Conservation (phyloP, 2,888 invertebrate species). For the Scelioninae gen. 1 region DNA sequence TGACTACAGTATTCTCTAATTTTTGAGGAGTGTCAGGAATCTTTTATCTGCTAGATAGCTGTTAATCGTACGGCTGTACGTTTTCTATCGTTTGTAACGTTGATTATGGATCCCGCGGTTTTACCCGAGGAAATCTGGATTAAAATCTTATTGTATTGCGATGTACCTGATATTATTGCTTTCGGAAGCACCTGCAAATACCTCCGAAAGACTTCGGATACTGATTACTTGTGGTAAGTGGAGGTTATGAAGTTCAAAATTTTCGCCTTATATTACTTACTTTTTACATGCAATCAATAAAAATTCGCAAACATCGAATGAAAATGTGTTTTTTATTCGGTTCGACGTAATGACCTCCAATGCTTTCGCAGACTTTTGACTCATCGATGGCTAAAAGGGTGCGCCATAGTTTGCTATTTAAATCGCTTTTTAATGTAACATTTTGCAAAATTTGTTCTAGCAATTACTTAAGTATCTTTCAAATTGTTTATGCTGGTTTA, state of each 20-base stretch:
- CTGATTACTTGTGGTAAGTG: slow-evolving; percentile 83
- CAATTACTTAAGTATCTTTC: not conserved
- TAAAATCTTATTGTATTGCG: slow-evolving; percentile 83
- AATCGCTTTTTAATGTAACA: not conserved
- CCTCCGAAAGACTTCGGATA: slow-evolving; percentile 82
- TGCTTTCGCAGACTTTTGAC: not conserved
- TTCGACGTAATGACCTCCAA: not conserved
- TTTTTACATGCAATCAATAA: not conserved
- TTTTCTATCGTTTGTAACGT: slow-evolving; percentile 74
- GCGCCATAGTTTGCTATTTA: slow-evolving; percentile 23
- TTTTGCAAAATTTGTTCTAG: not conserved
- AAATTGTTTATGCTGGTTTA: not conserved
- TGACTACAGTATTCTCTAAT: slow-evolving; percentile 81
- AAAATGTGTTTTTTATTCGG: not conserved
- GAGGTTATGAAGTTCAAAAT: slow-evolving; percentile 75
- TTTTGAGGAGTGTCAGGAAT: slow-evolving; percentile 82
- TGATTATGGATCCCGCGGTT: slow-evolving; percentile 83
- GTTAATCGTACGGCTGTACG: slow-evolving; percentile 71
- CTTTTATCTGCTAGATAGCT: slow-evolving; percentile 72
- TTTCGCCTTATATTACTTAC: slow-evolving; percentile 16
- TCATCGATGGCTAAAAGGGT: slow-evolving; percentile 16
- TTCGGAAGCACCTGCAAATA: slow-evolving; percentile 84
- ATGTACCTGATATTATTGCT: slow-evolving; percentile 84
- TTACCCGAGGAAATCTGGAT: slow-evolving; percentile 84
- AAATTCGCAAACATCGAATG: not conserved